Evolutionary conservation across 2,113 vertebrate species (phyloP), one percentile per base, ranked within the genome.

Genomic region (Anhinga anhinga): DNA sequence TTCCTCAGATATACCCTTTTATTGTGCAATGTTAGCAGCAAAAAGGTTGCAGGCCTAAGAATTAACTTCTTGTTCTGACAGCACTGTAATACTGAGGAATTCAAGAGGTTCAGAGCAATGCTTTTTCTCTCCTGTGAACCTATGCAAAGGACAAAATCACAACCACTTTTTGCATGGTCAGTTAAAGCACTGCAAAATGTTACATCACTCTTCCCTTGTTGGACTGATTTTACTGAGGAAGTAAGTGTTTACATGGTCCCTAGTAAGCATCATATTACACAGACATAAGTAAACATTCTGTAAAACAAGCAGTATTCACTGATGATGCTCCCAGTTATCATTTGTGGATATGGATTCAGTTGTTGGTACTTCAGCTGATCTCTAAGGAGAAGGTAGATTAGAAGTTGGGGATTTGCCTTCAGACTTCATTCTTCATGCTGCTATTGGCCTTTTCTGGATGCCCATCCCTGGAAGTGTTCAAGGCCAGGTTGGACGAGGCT

Each of bases 21-120:
- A 72, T 45, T 83, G 56, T 71, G n/a, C 86, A 83, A 52, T 40
- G 65, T 67, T 71, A 53, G 19, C 44, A 95, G 74, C 58, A 88
- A 94, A 94, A 94, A 76, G 5, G 19, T 96, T 88, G 30, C 83
- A 92, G 71, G 55, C 67, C 87, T 94, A 94, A 91, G 77, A 96
- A 95, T 90, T 95, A 96, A 89, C 82, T 93, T 97, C 90, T 79
- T 63, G 45, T 86, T 96, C 77, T 96, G 86, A 87, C 83, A 96
- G 30, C 50, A 76, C 27, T 69, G 55, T 91, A 79, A 86, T 93
- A 76, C 78, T 92, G 88, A 93, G 95, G 95, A 82, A 89, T 85
- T 85, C 58, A 40, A 62, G 95, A 89, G 49, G 79, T 92, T 93
- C 94, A 95, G 47, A 95, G 55, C 73, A 93, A 93, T 88, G 76